Evolutionary conservation across 2,113 vertebrate species (phyloP).

Genomic region (Hippocampus zosterae): DNA sequence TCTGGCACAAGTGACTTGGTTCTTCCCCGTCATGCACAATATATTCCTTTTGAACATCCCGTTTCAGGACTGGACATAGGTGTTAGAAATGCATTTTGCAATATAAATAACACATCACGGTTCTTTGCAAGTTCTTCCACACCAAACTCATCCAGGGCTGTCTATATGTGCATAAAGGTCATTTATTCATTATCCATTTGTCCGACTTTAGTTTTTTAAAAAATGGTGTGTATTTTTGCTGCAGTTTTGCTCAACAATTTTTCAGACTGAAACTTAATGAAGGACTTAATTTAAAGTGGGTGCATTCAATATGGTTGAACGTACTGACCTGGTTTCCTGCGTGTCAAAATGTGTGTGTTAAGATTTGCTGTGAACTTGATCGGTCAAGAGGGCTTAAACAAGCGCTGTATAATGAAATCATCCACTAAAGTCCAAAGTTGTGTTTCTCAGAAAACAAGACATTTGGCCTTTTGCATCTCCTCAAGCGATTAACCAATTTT

Average conservation of each 20-base stretch:
- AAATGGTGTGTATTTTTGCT: too few species aligned
- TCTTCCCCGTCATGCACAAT: background rate
- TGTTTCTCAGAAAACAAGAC: slow-evolving; percentile 43
- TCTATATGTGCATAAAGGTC: too few species aligned
- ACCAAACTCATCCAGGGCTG: too few species aligned
- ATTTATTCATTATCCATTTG: too few species aligned
- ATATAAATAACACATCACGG: background rate
- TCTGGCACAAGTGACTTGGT: slow-evolving; percentile 5
- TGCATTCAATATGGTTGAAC: background rate
- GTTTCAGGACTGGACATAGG: too few species aligned
- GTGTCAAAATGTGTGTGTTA: background rate
- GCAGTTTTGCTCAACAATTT: too few species aligned
- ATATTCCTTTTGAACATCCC: background rate
- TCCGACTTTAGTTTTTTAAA: too few species aligned
- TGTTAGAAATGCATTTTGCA: background rate
- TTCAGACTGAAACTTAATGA: background rate
- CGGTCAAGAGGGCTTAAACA: background rate
- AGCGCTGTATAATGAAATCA: background rate
- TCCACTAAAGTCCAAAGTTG: slow-evolving; percentile 41
- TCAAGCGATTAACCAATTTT: slow-evolving; percentile 27
- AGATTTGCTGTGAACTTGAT: background rate
- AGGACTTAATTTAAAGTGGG: background rate
- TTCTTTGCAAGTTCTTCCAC: too few species aligned
- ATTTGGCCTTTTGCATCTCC: slow-evolving; percentile 24
- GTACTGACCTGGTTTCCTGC: background rate